phyloP scores from a whole-genome alignment of 2,888 invertebrate species.

The Xestobium rufovillosum region DNA sequence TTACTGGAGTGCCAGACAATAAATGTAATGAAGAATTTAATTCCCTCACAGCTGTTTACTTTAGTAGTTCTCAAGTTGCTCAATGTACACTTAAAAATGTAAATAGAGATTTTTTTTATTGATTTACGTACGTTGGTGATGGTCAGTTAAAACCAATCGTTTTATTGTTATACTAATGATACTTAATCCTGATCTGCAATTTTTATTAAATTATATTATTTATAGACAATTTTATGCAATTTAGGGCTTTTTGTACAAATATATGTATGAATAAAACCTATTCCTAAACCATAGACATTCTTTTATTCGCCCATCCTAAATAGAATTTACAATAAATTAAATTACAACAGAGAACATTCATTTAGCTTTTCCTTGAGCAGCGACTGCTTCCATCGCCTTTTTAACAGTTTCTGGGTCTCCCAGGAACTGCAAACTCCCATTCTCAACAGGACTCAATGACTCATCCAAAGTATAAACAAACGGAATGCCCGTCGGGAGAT shows the following conservation, averaged over 20 bases:
- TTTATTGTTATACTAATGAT: constrained; percentile 6
- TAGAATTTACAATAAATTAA: too few relatives aligned
- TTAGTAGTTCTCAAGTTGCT: constrained; percentile 14
- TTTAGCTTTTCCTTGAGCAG: constrained; percentile 73
- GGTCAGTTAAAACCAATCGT: constrained; percentile 16
- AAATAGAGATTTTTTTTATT: constrained; percentile 8
- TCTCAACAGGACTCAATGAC: constrained; percentile 56
- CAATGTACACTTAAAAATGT: constrained; percentile 11
- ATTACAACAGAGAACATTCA: constrained; percentile 38
- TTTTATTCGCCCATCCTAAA: too few relatives aligned
- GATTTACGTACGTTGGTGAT: constrained; percentile 15
- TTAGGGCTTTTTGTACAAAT: too few relatives aligned
- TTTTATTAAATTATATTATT: constrained; percentile 1
- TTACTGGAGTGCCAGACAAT: constrained; percentile 39
- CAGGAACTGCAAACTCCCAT: constrained; percentile 62
- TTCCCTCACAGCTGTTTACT: constrained; percentile 18
- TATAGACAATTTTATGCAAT: not conserved
- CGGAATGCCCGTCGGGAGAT: constrained; percentile 74
- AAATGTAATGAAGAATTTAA: constrained; percentile 24
- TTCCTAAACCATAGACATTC: too few relatives aligned
- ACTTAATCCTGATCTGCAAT: not conserved
- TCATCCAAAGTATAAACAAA: constrained; percentile 71
- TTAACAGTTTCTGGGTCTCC: constrained; percentile 73
- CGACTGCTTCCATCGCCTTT: constrained; percentile 68
- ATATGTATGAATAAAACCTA: too few relatives aligned